Conservation (phyloP, 2,797 vertebrate species). For the Parambassis ranga region DNA sequence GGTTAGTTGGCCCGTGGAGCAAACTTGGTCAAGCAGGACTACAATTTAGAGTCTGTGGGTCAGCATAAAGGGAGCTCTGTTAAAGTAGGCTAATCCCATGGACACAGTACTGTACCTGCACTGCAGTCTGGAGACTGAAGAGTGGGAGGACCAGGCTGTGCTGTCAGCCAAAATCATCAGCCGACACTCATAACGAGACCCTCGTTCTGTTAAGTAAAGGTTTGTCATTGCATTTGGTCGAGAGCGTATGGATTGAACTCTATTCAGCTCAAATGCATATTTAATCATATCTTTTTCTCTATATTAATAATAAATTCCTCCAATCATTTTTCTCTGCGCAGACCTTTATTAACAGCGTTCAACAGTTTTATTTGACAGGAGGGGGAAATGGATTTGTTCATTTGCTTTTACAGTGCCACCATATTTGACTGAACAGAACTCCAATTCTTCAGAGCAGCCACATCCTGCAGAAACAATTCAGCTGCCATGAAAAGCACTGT, state of each 20-base stretch:
- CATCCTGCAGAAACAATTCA: constrained; percentile 46
- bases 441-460: constrained; percentile 42
- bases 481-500: constrained; percentile 21
- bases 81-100: constrained; percentile 55
- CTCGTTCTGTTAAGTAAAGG: constrained; percentile 7
- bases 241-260: constrained; percentile 7
- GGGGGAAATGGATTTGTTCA: constrained; percentile 44
- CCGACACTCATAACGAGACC: neutral
- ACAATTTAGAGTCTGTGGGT: constrained; percentile 38
- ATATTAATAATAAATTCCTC: constrained; percentile 18
- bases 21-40: constrained; percentile 25
- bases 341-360: constrained; percentile 17
- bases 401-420: constrained; percentile 36
- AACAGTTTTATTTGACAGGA: constrained; percentile 47
- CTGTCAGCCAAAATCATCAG: constrained; percentile 18
- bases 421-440: constrained; percentile 47
- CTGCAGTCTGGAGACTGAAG: constrained; percentile 3
- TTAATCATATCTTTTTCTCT: constrained; percentile 13
- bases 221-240: constrained; percentile 1
- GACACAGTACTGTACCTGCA: constrained; percentile 12
- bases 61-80: constrained; percentile 27
- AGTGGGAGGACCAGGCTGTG: constrained; percentile 3
- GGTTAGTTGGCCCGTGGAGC: constrained; percentile 1
- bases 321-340: neutral
- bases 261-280: constrained; percentile 9